A percentile compares a stretch with the other conserved stretches of the same genome.
Conservation (phyloP, 2,797 vertebrate species). For the Halcyon chelicuti region DNA sequence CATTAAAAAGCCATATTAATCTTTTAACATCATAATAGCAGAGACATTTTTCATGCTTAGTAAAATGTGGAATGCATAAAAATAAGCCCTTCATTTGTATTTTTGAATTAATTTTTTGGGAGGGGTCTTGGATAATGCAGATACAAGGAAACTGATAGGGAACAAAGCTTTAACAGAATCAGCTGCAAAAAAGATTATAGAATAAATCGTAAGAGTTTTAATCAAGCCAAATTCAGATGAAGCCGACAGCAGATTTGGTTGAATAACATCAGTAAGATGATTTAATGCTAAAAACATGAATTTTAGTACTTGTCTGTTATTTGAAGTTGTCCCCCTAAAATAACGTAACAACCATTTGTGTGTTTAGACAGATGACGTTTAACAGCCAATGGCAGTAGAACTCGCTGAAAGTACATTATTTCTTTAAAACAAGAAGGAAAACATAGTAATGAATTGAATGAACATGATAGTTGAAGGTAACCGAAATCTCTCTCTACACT, state of each 20-base stretch:
- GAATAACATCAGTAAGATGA: not conserved
- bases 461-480: not conserved
- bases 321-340: not conserved
- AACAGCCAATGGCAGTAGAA: not conserved
- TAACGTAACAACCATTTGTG: not conserved
- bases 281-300: not conserved
- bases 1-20: not conserved
- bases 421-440: not conserved
- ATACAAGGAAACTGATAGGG: not conserved
- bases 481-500: too few relatives aligned
- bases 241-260: not conserved
- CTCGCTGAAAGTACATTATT: not conserved
- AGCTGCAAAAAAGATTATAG: not conserved
- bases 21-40: not conserved
- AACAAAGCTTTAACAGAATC: not conserved
- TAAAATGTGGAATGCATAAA: not conserved
- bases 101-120: not conserved
- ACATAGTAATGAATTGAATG: not conserved
- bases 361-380: not conserved
- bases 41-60: not conserved
- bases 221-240: not conserved
- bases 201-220: not conserved
- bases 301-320: not conserved
- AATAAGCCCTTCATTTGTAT: not conserved
- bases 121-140: not conserved